A percentile compares a stretch with the other conserved stretches of the same genome.
phyloP scores from a whole-genome alignment of 2,797 vertebrate species.

The Fringilla coelebs region DNA sequence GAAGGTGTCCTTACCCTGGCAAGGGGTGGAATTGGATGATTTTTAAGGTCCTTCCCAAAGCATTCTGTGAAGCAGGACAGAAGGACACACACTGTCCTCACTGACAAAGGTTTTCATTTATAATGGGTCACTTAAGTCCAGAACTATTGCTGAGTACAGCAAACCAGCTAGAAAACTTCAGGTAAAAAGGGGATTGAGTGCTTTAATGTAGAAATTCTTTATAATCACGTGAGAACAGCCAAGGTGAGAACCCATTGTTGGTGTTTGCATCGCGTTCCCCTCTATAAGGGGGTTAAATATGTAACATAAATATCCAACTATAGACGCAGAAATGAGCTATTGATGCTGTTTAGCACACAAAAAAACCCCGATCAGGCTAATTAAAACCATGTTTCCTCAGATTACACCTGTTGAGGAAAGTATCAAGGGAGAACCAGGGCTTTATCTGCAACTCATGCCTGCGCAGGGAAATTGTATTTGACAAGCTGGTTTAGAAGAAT shows the following conservation, averaged over 20 bases:
- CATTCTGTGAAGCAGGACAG: neutral
- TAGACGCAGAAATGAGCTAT: neutral
- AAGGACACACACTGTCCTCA: rapidly evolving
- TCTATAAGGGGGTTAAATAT: neutral
- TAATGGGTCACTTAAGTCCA: neutral
- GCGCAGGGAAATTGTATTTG: neutral
- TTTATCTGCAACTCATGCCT: neutral
- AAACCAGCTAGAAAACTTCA: neutral
- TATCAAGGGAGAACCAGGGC: neutral
- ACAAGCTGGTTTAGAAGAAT: neutral
- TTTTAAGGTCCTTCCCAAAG: neutral
- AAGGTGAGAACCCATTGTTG: neutral
- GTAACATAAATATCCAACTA: neutral
- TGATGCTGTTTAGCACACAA: neutral
- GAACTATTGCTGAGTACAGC: neutral
- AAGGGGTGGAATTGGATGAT: neutral
- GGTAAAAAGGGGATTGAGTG: neutral
- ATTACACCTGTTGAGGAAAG: neutral
- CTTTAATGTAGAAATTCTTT: neutral
- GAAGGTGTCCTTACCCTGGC: neutral
- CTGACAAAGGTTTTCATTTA: neutral
- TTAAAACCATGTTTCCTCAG: neutral
- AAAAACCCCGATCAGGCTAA: neutral
- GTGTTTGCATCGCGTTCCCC: too few species aligned
- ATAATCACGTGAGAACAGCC: neutral